Evolutionary conservation across 2,888 invertebrate species (phyloP), one percentile per base, ranked within the genome.

Genomic region (Aleiodes testaceus): DNA sequence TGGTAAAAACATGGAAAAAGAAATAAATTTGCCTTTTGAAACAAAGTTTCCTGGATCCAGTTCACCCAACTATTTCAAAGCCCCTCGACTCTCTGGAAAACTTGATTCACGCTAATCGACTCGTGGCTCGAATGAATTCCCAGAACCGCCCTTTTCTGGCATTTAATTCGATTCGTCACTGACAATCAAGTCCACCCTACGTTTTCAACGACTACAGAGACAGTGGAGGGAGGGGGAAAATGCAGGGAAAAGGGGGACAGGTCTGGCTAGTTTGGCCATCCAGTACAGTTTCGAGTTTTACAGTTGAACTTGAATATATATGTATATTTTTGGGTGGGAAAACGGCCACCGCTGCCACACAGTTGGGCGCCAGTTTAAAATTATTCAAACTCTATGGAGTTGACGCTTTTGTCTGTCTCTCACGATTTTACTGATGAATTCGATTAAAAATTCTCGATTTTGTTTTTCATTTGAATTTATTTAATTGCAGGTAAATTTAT

Each of bases 111-210:
- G 66, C 68, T 77, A 79, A 79, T 82, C 75, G 76, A 72, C 68
- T 73, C 36, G 26, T 67, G 44, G 72, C 68, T 73, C 67, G 63
- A 76, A 78, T 78, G 77, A 77, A 78, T 81, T 78, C 67, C 71
- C 55, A 53, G 63, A 66, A 68, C 65, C 66, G 64, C 59, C 72
- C 66, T 53, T 68, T 66, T 45, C 53, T 52, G 72, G 55, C 67
- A 67, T 78, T 80, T 79, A 78, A 80, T 82, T 81, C 75, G 75
- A 79, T 80, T 76, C 73, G 73, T 76, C 66, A 74, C 66, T 78
- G 75, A 79, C 78, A 78, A 82, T 79, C 79, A 77, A 78, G 72
- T 69, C 72, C 65, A 72, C 50, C 68, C 63, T 69, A 70, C 73
- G 74, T 74, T 76, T 72, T 55, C 49, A 55, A 74, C 65, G 52